phyloP scores from a whole-genome alignment of 2,888 invertebrate genomes.

The Scaptomyza polygonia region DNA sequence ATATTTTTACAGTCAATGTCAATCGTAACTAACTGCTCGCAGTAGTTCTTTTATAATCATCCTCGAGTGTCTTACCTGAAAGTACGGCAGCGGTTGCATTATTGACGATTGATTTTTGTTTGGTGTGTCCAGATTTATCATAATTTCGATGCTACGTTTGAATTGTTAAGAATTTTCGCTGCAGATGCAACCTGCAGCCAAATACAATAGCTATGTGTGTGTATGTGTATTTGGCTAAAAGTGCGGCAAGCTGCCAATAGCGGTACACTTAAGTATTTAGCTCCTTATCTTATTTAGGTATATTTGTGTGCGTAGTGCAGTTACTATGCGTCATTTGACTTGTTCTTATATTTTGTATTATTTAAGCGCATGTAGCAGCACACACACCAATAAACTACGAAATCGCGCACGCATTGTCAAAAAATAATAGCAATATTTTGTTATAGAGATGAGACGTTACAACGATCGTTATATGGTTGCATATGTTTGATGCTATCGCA shows the following conservation, averaged over 20 bases:
- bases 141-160: constrained; percentile 14
- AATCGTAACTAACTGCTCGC: constrained; percentile 38
- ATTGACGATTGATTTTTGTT: constrained; percentile 73
- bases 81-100: constrained; percentile 80
- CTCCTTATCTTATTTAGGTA: constrained; percentile 11
- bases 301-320: background rate
- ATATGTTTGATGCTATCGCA: constrained; percentile 6
- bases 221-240: constrained; percentile 20
- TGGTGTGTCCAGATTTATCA: constrained; percentile 52
- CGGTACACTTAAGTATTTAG: background rate
- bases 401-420: constrained; percentile 52
- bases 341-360: constrained; percentile 8
- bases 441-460: constrained; percentile 30
- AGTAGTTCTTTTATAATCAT: constrained; percentile 6
- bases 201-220: constrained; percentile 24
- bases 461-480: constrained; percentile 32
- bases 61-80: constrained; percentile 74
- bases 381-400: constrained; percentile 15
- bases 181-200: constrained; percentile 48
- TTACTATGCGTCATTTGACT: constrained; percentile 9
- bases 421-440: constrained; percentile 32
- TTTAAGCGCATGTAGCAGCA: constrained; percentile 23
- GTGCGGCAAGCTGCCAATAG: constrained; percentile 23
- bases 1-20: constrained; percentile 33
- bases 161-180: constrained; percentile 19